Evolutionary conservation across 2,797 vertebrate genomes (phyloP).

Genomic region (Rhinoraja longicauda): DNA sequence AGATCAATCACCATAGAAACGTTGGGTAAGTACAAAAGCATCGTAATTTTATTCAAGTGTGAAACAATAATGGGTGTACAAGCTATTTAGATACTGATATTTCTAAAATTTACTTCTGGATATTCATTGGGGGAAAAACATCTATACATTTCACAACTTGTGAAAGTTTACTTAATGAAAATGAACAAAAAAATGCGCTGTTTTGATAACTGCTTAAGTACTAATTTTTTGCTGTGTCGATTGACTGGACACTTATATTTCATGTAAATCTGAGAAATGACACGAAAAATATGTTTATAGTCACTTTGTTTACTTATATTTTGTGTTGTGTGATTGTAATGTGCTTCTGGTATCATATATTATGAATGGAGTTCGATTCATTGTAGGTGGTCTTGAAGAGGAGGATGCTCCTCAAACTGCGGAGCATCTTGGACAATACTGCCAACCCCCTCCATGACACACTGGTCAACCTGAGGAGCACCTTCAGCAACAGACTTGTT

Average conservation of each 20-base stretch:
- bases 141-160: slow-evolving; percentile 47
- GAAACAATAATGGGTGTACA: slow-evolving; percentile 1
- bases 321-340: neutral
- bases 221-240: neutral
- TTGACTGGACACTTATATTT: neutral
- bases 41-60: neutral
- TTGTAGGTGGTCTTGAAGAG: no score
- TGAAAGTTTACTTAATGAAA: slow-evolving; percentile 48
- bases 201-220: neutral
- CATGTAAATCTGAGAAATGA: neutral
- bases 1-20: neutral
- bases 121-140: slow-evolving; percentile 48
- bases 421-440: no score
- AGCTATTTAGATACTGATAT: slow-evolving; percentile 36
- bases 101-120: slow-evolving; percentile 44
- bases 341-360: neutral
- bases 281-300: neutral
- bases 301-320: neutral
- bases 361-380: no score
- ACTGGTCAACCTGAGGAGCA: no score
- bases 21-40: slow-evolving; percentile 19
- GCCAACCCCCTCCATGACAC: no score
- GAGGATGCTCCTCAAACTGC: no score
- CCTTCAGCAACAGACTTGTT: no score
- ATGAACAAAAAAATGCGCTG: neutral